Conservation (phyloP, 2,113 vertebrate species). For the Candoia aspera region DNA sequence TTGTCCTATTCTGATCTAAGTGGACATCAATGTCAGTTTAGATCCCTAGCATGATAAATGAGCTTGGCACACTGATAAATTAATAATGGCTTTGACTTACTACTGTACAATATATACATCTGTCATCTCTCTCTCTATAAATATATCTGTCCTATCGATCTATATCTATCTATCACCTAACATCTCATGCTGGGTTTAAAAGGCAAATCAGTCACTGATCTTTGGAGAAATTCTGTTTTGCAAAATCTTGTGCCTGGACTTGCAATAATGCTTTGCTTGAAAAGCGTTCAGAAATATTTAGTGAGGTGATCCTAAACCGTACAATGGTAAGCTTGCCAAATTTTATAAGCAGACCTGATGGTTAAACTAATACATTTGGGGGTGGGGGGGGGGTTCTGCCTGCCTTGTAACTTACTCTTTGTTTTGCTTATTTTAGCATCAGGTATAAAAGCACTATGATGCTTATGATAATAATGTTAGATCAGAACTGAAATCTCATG, state of each 20-base stretch:
- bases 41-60: constrained; percentile 6
- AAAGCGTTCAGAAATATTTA: not conserved
- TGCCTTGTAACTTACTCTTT: not conserved
- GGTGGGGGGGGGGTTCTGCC: not conserved
- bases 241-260: not conserved
- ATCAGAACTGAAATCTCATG: not conserved
- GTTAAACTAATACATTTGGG: not conserved
- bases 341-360: not conserved
- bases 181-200: not conserved
- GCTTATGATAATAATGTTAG: not conserved
- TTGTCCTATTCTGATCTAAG: constrained; percentile 8
- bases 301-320: not conserved
- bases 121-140: not conserved
- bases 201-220: not conserved
- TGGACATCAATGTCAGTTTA: constrained; percentile 2
- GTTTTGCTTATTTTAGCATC: not conserved
- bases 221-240: not conserved
- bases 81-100: constrained; percentile 5
- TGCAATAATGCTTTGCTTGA: not conserved
- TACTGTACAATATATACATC: not conserved
- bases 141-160: too few relatives aligned
- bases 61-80: not conserved
- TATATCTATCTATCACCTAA: not conserved
- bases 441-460: not conserved
- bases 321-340: not conserved